phyloP scores from a whole-genome alignment of 2,888 invertebrate genomes.

The Lacanobia oleracea region DNA sequence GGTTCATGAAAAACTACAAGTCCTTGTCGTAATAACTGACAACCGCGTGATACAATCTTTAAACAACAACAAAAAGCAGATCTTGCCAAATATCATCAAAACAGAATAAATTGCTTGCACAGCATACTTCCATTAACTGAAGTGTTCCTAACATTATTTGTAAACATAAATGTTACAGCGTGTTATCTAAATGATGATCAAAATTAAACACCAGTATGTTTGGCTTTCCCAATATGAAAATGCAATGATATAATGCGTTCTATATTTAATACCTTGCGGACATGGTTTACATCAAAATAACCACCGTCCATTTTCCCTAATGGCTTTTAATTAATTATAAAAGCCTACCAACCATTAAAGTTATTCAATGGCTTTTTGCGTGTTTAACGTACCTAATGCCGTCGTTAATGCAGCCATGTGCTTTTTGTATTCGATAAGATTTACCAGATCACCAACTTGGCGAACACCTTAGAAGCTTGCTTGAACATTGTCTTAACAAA shows the following conservation, averaged over 20 bases:
- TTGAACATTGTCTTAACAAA: background rate
- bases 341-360: slow-evolving; percentile 45
- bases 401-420: slow-evolving; percentile 17
- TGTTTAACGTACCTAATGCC: slow-evolving; percentile 27
- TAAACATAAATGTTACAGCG: slow-evolving; percentile 16
- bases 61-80: background rate
- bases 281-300: slow-evolving; percentile 46
- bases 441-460: background rate
- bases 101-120: slow-evolving; percentile 3
- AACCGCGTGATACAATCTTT: background rate
- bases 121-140: slow-evolving; percentile 18
- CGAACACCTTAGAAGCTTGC: background rate
- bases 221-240: slow-evolving; percentile 32
- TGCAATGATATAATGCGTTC: slow-evolving; percentile 46
- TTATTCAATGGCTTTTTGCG: slow-evolving; percentile 46
- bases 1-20: background rate
- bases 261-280: slow-evolving; percentile 56
- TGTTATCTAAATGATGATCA: slow-evolving; percentile 53
- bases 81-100: slow-evolving; percentile 1
- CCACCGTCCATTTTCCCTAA: slow-evolving; percentile 47
- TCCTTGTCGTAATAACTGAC: slow-evolving; percentile 9
- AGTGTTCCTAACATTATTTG: slow-evolving; percentile 22
- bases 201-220: slow-evolving; percentile 31
- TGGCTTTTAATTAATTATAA: slow-evolving; percentile 55
- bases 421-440: slow-evolving; percentile 11